Evolutionary conservation across 2,888 invertebrate species (phyloP).

Genomic region (Rhagonycha lutea): DNA sequence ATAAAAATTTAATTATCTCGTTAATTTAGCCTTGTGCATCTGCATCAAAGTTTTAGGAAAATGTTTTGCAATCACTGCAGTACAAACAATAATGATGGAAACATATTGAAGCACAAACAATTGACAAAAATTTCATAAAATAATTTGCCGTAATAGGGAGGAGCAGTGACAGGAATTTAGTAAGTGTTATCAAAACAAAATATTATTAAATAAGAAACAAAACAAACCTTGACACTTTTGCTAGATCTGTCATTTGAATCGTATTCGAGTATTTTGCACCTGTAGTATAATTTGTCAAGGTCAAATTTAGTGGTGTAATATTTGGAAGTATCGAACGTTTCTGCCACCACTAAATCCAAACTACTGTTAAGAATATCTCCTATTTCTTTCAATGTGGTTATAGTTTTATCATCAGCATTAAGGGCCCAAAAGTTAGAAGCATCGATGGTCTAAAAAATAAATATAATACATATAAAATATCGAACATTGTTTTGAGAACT

Average conservation of each 20-base stretch:
- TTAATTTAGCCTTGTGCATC: too few relatives aligned
- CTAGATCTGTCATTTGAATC: background rate
- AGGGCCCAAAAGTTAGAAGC: conserved; percentile 74
- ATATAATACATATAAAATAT: background rate
- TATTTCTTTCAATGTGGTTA: conserved; percentile 26
- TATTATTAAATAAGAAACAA: background rate
- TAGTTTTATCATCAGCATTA: conserved; percentile 57
- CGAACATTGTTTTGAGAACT: background rate
- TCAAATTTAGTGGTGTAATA: conserved; percentile 64
- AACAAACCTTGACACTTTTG: background rate
- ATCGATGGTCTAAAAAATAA: conserved; percentile 60
- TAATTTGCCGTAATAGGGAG: too few relatives aligned
- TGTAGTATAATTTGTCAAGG: conserved; percentile 56
- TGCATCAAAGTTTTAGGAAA: background rate
- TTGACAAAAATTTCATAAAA: too few relatives aligned
- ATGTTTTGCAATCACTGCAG: background rate
- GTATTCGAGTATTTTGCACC: conserved; percentile 60
- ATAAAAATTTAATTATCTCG: too few relatives aligned
- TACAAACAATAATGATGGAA: too few relatives aligned
- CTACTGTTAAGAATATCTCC: conserved; percentile 28
- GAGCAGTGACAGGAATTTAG: too few relatives aligned
- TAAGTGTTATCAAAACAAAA: too few relatives aligned
- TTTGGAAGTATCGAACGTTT: conserved; percentile 55
- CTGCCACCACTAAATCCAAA: conserved; percentile 40
- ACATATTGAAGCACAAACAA: background rate